Base-by-base conservation (phyloP, 2,113 vertebrate genomes). In the Nematolebias whitei region DNA sequence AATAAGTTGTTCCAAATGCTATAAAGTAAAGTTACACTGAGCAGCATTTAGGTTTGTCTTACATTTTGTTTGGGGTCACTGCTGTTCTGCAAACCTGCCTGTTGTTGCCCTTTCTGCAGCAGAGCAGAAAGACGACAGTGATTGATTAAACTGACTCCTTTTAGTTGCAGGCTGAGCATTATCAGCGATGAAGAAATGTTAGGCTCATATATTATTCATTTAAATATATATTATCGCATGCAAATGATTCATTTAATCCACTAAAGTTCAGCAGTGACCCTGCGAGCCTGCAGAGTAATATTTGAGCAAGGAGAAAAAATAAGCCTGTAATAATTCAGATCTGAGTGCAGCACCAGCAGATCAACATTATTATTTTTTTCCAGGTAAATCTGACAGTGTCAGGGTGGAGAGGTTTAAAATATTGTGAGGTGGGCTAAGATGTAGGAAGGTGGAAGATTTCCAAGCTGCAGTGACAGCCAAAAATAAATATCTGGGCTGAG, bases 401-500 rank as follows among this genome's bases (percentile, higher is more conserved):
- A 49, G 19, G 41, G 20, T 23, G 65, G 49, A 59, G 62, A 63
- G 73, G 64, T 65, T 75, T 75, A 69, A 53, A 64, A 56, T 40
- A 64, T 78, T 67, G 49, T 63, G 57, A 50, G 63, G 62, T 32
- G 52, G 54, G 16, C 19, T 22, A 66, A 78, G 26, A 48, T 62
- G 39, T 49, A 69, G 18, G 16, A n/a, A 39, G 50, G 79, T 15
- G 71, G 80, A 43, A 74, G 68, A 69, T 76, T 45, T 68, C 77
- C n/a, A 73, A 77, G 73, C 76, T 72, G 48, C 19, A 63, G 22
- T 59, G 23, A 12, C 8, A 60, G 76, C 64, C 68, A 74, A 59
- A 80, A 71, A 57, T 59, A 38, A 32, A 32, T 58, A 53, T 66
- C 71, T 68, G 55, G 22, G 63, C 52, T 59, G 43, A 74, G 48